Percentiles rank a stretch among this genome's conserved stretches.
Evolutionary conservation across 2,113 vertebrate species (phyloP).

Genomic region (Xiphophorus maculatus): DNA sequence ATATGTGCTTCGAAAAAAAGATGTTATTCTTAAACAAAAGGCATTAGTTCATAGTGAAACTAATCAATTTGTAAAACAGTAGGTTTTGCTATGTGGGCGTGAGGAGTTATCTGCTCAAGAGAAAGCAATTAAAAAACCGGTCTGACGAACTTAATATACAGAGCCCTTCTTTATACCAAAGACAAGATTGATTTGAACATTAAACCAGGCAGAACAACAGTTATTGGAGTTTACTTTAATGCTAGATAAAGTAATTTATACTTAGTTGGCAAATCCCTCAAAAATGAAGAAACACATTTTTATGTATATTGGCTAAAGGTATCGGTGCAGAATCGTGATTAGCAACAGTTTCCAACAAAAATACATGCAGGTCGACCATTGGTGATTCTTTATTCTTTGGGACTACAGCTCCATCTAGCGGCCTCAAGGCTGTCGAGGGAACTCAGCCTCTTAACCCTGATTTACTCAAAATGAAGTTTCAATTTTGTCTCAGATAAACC

Average conservation of each 20-base stretch:
- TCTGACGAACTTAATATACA: neutral
- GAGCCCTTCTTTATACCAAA: neutral
- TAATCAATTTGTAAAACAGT: neutral
- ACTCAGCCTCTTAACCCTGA: neutral
- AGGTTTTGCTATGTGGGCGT: neutral
- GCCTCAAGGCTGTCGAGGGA: neutral
- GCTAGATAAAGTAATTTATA: neutral
- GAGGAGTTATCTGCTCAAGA: neutral
- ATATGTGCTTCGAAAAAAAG: neutral
- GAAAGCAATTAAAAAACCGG: neutral
- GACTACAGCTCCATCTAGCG: constrained; percentile 57
- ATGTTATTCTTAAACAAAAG: neutral
- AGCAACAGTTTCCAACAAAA: too few species aligned
- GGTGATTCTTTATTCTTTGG: neutral
- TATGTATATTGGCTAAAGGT: neutral
- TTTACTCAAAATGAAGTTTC: neutral
- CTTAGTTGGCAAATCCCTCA: neutral
- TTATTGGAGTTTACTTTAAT: neutral
- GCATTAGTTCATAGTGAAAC: too few species aligned
- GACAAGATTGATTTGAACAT: neutral
- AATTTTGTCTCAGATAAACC: neutral
- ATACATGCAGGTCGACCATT: too few species aligned
- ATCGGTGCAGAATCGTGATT: too few species aligned
- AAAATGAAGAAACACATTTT: neutral
- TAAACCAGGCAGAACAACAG: neutral